A percentile compares a stretch with the other conserved stretches of the same genome.
Conservation (phyloP, 2,888 invertebrate species). For the Rhingia rostrata region DNA sequence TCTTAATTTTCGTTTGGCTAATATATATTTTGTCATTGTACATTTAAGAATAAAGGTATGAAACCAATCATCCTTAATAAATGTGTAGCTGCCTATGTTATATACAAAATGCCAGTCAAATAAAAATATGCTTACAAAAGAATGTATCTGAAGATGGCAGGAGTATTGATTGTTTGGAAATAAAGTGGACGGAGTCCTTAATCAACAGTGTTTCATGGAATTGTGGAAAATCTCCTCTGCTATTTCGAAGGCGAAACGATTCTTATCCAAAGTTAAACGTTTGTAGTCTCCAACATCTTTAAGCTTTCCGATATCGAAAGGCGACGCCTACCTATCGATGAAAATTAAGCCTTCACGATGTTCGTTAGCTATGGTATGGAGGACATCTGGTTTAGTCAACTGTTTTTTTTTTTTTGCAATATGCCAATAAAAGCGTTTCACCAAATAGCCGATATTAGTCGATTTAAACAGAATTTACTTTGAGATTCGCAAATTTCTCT, state of each 20-base stretch:
- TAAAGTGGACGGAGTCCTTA: slow-evolving; percentile 9
- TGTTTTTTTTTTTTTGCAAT: too few relatives aligned
- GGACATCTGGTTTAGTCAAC: too few relatives aligned
- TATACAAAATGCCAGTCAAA: slow-evolving; percentile 29
- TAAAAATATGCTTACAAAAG: not conserved
- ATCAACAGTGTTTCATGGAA: not conserved
- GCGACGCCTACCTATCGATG: too few relatives aligned
- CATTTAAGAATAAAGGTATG: not conserved
- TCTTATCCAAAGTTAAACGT: too few relatives aligned
- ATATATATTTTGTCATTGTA: slow-evolving; percentile 8
- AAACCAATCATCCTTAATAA: not conserved
- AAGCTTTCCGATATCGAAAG: too few relatives aligned
- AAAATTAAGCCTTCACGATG: too few relatives aligned
- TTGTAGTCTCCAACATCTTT: too few relatives aligned
- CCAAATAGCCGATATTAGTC: too few relatives aligned
- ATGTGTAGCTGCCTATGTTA: not conserved
- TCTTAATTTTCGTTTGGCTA: not conserved
- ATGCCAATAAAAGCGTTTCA: too few relatives aligned
- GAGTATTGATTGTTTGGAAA: not conserved
- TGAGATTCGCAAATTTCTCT: too few relatives aligned
- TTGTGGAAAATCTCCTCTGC: not conserved
- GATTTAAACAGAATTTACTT: too few relatives aligned
- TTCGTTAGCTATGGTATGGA: too few relatives aligned
- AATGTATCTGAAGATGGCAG: slow-evolving; percentile 2
- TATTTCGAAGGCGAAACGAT: not conserved